Evolutionary conservation across 2,888 invertebrate genomes (phyloP).

Genomic region (Agrypnus murinus): DNA sequence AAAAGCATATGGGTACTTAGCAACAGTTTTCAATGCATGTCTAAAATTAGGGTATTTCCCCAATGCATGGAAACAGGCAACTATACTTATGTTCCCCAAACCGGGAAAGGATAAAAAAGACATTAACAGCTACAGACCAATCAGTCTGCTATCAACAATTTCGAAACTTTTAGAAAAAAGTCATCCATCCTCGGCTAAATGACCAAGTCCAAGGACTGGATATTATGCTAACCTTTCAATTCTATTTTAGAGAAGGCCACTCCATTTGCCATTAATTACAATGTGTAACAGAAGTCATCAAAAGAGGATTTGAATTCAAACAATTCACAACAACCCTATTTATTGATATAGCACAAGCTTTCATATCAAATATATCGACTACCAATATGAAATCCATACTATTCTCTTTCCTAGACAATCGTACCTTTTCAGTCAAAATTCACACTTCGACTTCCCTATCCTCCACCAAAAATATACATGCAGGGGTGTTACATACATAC

Average conservation of each 20-base stretch:
- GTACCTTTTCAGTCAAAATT: too few relatives aligned
- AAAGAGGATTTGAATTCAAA: too few relatives aligned
- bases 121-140: constrained; percentile 6
- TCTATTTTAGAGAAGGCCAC: background rate
- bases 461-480: too few relatives aligned
- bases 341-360: too few relatives aligned
- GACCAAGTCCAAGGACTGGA: background rate
- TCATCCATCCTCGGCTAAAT: constrained; percentile 2
- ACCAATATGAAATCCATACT: too few relatives aligned
- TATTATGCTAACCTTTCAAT: constrained; percentile 4
- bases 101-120: too few relatives aligned
- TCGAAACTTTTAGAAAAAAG: constrained; percentile 14
- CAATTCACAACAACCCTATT: too few relatives aligned
- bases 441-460: too few relatives aligned
- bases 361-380: too few relatives aligned
- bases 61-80: background rate
- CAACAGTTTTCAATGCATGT: constrained; percentile 10
- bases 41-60: too few relatives aligned
- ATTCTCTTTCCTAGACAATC: too few relatives aligned
- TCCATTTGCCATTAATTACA: constrained; percentile 5
- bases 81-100: constrained; percentile 2
- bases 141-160: constrained; percentile 9
- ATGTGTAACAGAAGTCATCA: background rate
- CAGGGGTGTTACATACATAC: too few relatives aligned
- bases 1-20: constrained; percentile 2